These are phyloP conservation scores for Epizoanthus illoricatus DNA, from an alignment of 92 coral and sea anemone genomes.

Conservation along the genomic window DNA sequence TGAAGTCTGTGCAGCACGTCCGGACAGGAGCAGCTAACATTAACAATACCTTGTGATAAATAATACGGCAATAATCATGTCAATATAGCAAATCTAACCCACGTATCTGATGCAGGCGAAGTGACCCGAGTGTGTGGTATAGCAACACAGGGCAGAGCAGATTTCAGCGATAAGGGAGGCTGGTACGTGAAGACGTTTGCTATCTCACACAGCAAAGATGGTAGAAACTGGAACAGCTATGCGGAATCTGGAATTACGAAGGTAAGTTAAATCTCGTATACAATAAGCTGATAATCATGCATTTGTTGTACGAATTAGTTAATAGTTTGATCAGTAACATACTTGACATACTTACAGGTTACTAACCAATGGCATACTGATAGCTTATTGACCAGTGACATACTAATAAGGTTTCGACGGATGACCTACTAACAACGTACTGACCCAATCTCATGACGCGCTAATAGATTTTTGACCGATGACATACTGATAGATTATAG, in stretches of 20 bases:
- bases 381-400: too few relatives aligned
- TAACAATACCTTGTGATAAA: background rate
- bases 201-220: conserved; percentile 63
- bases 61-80: background rate
- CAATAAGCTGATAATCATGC: too few relatives aligned
- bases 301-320: too few relatives aligned
- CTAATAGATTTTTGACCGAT: too few relatives aligned
- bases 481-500: too few relatives aligned
- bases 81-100: background rate
- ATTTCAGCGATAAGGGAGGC: conserved; percentile 67
- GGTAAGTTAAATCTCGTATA: conserved; percentile 19
- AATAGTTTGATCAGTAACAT: too few relatives aligned
- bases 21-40: background rate
- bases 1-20: too few relatives aligned
- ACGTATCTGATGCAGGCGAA: conserved; percentile 47
- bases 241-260: conserved; percentile 68
- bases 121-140: conserved; percentile 64
- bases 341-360: too few relatives aligned
- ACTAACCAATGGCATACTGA: too few relatives aligned
- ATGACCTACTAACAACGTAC: too few relatives aligned
- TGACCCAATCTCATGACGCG: too few relatives aligned
- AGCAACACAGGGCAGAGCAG: conserved; percentile 74
- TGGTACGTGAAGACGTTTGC: conserved; percentile 70
- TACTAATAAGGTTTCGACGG: too few relatives aligned
- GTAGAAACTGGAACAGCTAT: conserved; percentile 61